These are phyloP conservation scores for Phengaris arion DNA, from an alignment of 2,888 invertebrate species.

Conservation along the genomic window DNA sequence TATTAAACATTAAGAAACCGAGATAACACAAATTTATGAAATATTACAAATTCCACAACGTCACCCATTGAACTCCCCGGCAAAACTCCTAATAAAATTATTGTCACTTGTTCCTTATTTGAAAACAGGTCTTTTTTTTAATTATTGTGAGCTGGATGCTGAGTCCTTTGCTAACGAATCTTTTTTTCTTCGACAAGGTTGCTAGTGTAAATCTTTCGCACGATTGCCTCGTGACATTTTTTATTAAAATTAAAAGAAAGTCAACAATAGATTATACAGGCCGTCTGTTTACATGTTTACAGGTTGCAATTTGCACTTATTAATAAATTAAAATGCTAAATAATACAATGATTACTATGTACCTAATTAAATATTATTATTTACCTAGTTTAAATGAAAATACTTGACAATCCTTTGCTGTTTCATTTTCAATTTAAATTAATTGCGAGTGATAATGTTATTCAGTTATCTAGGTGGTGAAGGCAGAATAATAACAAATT, in stretches of 20 bases:
- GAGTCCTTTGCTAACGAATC: background rate
- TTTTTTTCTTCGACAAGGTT: slow-evolving; percentile 2
- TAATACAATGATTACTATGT: background rate
- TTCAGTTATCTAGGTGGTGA: background rate
- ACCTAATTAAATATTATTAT: background rate
- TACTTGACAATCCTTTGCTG: background rate
- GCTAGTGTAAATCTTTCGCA: background rate
- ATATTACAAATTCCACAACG: too few relatives aligned
- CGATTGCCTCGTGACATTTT: background rate
- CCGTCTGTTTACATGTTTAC: background rate
- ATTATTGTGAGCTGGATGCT: too few relatives aligned
- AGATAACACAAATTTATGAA: too few relatives aligned
- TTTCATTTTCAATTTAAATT: background rate
- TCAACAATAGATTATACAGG: background rate
- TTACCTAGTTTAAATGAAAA: background rate
- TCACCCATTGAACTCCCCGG: too few relatives aligned
- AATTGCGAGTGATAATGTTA: background rate
- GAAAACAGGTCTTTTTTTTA: too few relatives aligned
- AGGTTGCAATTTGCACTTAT: background rate
- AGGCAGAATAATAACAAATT: background rate
- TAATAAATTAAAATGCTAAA: background rate
- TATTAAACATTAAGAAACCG: too few relatives aligned
- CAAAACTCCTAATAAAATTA: slow-evolving; percentile 7
- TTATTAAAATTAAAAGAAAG: background rate
- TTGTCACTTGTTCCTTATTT: background rate